Evolutionary conservation across 2,888 invertebrate species (phyloP).

Genomic region (Thymelicus acteon): DNA sequence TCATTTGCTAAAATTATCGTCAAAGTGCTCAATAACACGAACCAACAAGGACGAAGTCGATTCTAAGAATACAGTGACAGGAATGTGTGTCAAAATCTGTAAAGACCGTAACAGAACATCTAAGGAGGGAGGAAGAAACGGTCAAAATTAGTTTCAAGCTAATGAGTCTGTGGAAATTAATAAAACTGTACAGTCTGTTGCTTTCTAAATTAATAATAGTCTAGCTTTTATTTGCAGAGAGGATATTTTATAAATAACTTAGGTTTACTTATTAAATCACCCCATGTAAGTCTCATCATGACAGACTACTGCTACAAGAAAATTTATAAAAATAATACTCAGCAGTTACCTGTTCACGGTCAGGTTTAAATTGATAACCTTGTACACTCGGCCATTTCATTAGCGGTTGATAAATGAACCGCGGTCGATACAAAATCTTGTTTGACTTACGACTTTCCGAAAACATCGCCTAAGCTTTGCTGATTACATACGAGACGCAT

Average conservation of each 20-base stretch:
- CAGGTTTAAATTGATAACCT: slow-evolving; percentile 30
- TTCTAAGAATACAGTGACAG: slow-evolving; percentile 64
- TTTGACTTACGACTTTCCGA: slow-evolving; percentile 29
- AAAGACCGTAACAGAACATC: slow-evolving; percentile 61
- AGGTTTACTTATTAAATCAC: no score
- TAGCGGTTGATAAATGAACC: slow-evolving; percentile 31
- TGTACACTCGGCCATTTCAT: slow-evolving; percentile 22
- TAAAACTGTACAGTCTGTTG: slow-evolving; percentile 12
- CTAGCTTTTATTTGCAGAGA: slow-evolving; percentile 3
- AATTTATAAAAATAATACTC: background rate
- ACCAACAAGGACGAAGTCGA: slow-evolving; percentile 44
- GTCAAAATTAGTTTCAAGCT: slow-evolving; percentile 62
- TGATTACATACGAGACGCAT: slow-evolving; percentile 21
- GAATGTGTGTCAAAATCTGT: slow-evolving; percentile 64
- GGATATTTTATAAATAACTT: background rate
- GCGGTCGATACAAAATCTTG: slow-evolving; percentile 20
- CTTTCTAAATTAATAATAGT: background rate
- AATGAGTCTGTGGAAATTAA: slow-evolving; percentile 54
- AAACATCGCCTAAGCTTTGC: slow-evolving; percentile 6
- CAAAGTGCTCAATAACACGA: slow-evolving; percentile 70
- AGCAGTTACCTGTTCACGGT: slow-evolving; percentile 7
- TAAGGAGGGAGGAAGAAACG: slow-evolving; percentile 60
- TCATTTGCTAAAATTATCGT: slow-evolving; percentile 68
- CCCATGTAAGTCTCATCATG: background rate
- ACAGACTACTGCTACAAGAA: background rate